Evolutionary conservation across 2,797 vertebrate species (phyloP).

Genomic region (Capromys pilorides): DNA sequence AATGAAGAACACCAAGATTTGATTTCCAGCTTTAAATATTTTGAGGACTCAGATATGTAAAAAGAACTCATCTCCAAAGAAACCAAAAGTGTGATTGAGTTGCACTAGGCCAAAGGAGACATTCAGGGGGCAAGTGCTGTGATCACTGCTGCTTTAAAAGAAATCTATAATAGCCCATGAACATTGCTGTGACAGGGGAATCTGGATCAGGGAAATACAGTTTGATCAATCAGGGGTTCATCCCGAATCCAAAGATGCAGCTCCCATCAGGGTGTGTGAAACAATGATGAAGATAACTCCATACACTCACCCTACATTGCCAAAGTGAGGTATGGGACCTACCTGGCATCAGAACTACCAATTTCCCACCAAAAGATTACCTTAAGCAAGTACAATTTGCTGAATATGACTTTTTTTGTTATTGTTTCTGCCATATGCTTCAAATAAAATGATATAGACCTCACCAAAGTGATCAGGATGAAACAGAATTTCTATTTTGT

Average conservation of each 20-base stretch:
- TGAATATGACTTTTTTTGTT: slow-evolving; percentile 84
- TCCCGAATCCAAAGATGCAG: neutral
- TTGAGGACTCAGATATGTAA: neutral
- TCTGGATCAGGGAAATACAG: slow-evolving; percentile 1
- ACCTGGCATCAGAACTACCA: slow-evolving; percentile 80
- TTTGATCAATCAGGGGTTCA: neutral
- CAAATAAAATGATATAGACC: slow-evolving; percentile 77
- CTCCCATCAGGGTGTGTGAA: neutral
- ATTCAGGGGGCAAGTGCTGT: neutral
- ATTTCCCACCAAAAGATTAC: slow-evolving; percentile 81
- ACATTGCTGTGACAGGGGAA: slow-evolving; percentile 18
- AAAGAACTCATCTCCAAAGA: neutral
- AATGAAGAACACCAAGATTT: neutral
- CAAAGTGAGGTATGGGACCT: slow-evolving; percentile 85
- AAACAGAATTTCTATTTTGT: slow-evolving; percentile 84
- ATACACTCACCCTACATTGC: slow-evolving; percentile 78
- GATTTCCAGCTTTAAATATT: neutral
- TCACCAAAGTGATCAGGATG: slow-evolving; percentile 80
- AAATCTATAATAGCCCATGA: neutral
- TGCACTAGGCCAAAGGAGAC: neutral
- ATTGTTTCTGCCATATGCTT: slow-evolving; percentile 74
- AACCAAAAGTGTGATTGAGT: neutral
- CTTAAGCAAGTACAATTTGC: slow-evolving; percentile 78
- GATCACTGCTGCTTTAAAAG: neutral
- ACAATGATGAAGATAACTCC: neutral